Evolutionary conservation across 2,797 vertebrate genomes (phyloP).

Genomic region (Spinibarbus caldwelli): DNA sequence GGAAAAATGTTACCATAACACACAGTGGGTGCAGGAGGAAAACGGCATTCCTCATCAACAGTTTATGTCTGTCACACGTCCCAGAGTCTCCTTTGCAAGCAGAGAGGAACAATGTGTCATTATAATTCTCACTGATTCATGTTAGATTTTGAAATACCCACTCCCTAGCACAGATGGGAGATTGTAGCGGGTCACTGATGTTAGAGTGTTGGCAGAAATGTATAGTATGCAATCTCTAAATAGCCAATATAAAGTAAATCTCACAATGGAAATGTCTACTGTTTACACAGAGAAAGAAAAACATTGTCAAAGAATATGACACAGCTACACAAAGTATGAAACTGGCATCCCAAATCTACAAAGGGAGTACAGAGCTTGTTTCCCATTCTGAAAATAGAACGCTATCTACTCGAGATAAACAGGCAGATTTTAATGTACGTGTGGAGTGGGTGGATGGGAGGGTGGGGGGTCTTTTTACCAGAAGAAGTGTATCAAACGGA

Average conservation of each 20-base stretch:
- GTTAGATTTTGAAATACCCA: constrained; percentile 12
- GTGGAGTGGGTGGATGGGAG: constrained; percentile 56
- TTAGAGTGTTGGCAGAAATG: background rate
- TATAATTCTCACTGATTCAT: constrained; percentile 39
- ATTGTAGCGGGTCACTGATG: background rate
- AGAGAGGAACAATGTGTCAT: constrained; percentile 39
- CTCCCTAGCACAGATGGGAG: constrained; percentile 10
- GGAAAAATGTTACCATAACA: constrained; percentile 69
- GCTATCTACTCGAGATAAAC: constrained; percentile 51
- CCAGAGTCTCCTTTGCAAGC: constrained; percentile 53
- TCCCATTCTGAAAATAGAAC: constrained; percentile 58
- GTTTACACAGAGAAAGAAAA: constrained; percentile 12
- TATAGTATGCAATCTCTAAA: background rate
- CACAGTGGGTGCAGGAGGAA: constrained; percentile 67
- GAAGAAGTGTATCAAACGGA: constrained; percentile 63
- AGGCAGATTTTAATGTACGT: constrained; percentile 34
- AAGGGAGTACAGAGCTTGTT: constrained; percentile 29
- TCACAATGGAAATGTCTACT: background rate
- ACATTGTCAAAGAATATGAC: constrained; percentile 11
- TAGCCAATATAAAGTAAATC: constrained; percentile 4
- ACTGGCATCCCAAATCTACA: constrained; percentile 34
- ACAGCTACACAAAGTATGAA: background rate
- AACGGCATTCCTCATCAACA: constrained; percentile 65
- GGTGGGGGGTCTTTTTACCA: constrained; percentile 57
- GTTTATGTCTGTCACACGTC: constrained; percentile 51